Evolutionary conservation across 2,888 invertebrate genomes (phyloP), one percentile per base, ranked within the genome.

Genomic region (Xiphydria camelus): DNA sequence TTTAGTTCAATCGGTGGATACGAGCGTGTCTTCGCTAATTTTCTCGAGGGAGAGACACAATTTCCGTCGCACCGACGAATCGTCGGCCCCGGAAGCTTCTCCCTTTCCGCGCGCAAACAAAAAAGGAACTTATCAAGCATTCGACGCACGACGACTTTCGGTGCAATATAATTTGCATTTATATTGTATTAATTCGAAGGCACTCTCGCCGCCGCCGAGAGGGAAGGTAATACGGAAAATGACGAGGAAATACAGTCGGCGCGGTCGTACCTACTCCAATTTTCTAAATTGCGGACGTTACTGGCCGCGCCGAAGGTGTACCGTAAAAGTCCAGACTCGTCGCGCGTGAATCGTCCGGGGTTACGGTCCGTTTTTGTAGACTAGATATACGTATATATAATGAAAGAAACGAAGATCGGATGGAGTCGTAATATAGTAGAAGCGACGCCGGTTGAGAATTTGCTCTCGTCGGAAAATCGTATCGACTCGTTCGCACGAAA

Each of bases 101-200:
- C n/a, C n/a, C n/a, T n/a, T n/a, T n/a, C n/a, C n/a, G n/a, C n/a
- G n/a, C n/a, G n/a, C n/a, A 3, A n/a, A 14, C 5, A 17, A 33
- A 17, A 17, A 15, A 33, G 18, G 9, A 33, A 33, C 9, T 12
- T n/a, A 18, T 17, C 10, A 33, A 33, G 3, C 17, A 33, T 33
- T 18, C 9, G 17, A 15, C 5, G 4, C 15, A 33, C 33, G 33
- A 6, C 14, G 17, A 4, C 33, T 33, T 33, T 17, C 9, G 47
- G 47, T 12, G 21, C 43, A 40, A 53, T 62, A 63, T 55, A 59
- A 67, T 67, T 67, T 64, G 61, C 67, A 67, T 67, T 64, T 66
- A 67, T 67, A 67, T 67, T 64, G 60, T 64, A 64, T 64, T 67
- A 67, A 67, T 67, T 63, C 57, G 57, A 58, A 53, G 53, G 47